These are phyloP conservation scores for Drosophila neutralis DNA, from an alignment of 2,888 invertebrate genomes.

Conservation along the genomic window DNA sequence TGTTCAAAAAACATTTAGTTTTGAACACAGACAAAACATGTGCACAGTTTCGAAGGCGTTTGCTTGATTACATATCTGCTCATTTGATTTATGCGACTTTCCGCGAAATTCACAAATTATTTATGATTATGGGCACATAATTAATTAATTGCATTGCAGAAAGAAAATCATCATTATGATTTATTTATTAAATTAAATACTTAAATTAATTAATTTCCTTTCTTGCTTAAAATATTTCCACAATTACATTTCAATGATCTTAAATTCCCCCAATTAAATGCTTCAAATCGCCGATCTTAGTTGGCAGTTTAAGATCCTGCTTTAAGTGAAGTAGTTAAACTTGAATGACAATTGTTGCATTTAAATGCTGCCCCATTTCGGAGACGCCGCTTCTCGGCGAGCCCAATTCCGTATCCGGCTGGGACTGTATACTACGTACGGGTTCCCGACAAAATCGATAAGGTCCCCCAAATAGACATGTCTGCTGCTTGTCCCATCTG, in stretches of 20 bases:
- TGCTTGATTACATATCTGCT: neutral
- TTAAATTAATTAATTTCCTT: neutral
- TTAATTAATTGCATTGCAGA: neutral
- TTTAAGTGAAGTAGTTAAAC: conserved; percentile 47
- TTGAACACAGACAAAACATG: conserved; percentile 7
- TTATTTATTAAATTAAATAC: rapidly evolving
- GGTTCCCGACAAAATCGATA: conserved; percentile 73
- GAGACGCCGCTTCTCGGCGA: conserved; percentile 17
- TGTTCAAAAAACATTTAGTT: conserved; percentile 18
- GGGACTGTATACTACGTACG: conserved; percentile 5
- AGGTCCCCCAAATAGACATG: conserved; percentile 72
- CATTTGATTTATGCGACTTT: neutral
- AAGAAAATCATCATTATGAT: rapidly evolving
- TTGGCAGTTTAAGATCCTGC: neutral
- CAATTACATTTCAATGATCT: neutral
- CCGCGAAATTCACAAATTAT: neutral
- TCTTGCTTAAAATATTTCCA: neutral
- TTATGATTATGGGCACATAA: neutral
- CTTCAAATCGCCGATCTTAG: neutral
- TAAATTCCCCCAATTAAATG: neutral
- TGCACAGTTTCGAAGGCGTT: conserved; percentile 13
- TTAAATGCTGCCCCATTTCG: conserved; percentile 74
- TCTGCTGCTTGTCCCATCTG: conserved; percentile 46
- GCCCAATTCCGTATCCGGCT: conserved; percentile 26
- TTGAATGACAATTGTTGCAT: conserved; percentile 80